A percentile compares a stretch with the other conserved stretches of the same genome.
Evolutionary conservation across 2,113 vertebrate species (phyloP).

Genomic region (Cichladusa arquata): DNA sequence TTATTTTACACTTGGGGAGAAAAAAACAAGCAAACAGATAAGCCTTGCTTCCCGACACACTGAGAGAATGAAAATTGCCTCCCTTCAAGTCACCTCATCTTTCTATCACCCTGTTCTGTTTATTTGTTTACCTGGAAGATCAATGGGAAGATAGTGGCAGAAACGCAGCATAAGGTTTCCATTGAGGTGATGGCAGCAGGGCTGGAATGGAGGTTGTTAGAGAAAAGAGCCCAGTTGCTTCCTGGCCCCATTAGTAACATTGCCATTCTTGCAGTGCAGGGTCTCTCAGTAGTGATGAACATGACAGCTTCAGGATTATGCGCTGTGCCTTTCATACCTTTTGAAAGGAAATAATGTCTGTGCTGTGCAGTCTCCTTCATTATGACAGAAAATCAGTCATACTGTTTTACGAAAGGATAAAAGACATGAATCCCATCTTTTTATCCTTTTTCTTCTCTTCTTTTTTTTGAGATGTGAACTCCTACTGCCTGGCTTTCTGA

Average conservation of each 20-base stretch:
- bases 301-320: conserved; percentile 56
- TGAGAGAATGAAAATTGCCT: neutral
- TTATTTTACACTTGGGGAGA: neutral
- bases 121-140: conserved; percentile 47
- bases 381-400: conserved; percentile 70
- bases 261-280: neutral
- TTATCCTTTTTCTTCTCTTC: conserved; percentile 38
- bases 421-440: conserved; percentile 59
- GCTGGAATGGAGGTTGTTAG: neutral
- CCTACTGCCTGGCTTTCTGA: conserved; percentile 57
- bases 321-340: conserved; percentile 47
- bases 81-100: neutral
- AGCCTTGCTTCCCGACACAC: neutral
- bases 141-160: conserved; percentile 12
- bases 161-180: neutral
- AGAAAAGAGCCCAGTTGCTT: conserved; percentile 37
- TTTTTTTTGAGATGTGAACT: conserved; percentile 35
- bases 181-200: neutral
- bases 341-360: conserved; percentile 68
- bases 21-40: neutral
- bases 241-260: conserved; percentile 36
- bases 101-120: conserved; percentile 14
- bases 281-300: conserved; percentile 32
- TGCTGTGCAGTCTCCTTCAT: conserved; percentile 61
- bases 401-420: conserved; percentile 75